Percentiles rank a stretch among this genome's conserved stretches.
Evolutionary conservation across 2,888 invertebrate species (phyloP).

Genomic region (Synanthedon myopaeformis): DNA sequence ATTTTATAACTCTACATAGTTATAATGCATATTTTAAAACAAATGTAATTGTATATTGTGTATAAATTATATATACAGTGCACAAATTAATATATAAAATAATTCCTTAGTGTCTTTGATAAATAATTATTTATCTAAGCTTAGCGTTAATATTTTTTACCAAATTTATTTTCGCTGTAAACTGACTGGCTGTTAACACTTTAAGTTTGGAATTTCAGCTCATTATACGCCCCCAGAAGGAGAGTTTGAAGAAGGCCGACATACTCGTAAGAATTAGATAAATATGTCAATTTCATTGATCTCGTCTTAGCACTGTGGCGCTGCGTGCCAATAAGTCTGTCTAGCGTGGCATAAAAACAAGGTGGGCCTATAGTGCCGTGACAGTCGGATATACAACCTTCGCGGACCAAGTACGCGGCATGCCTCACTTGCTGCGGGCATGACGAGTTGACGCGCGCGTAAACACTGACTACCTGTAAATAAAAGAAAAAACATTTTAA

Average conservation of each 20-base stretch:
- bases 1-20: no score
- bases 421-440: conserved; percentile 22
- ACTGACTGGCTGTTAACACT: no score
- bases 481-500: conserved; percentile 11
- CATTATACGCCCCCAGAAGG: no score
- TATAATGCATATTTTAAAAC: no score
- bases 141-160: no score
- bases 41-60: no score
- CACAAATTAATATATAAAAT: no score
- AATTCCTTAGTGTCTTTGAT: no score
- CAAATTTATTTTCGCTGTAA: no score
- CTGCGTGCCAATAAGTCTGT: conserved; percentile 12
- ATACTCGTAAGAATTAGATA: not conserved
- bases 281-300: not conserved
- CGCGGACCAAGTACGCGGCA: conserved; percentile 34
- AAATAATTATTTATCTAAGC: no score
- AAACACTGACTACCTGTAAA: conserved; percentile 10
- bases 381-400: conserved; percentile 52
- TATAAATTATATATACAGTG: no score
- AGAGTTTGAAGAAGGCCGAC: not conserved
- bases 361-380: conserved; percentile 35
- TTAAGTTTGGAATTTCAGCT: no score
- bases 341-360: conserved; percentile 55
- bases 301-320: not conserved
- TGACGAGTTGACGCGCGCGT: conserved; percentile 42